phyloP scores from a whole-genome alignment of 2,888 invertebrate species.

The Adelognathus sp. region DNA sequence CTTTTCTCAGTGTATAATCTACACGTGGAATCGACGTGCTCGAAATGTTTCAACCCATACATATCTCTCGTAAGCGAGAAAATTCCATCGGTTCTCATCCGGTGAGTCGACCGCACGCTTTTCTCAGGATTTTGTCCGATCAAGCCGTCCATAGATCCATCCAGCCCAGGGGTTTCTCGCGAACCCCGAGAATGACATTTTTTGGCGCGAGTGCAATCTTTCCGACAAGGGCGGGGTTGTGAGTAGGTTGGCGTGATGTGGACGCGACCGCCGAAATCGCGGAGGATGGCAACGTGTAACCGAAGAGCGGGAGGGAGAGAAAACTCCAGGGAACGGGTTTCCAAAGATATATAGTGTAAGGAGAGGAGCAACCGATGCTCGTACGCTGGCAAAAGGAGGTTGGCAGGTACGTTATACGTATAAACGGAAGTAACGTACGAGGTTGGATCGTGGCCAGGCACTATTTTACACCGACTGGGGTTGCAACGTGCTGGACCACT shows the following conservation, averaged over 20 bases:
- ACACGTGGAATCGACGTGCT: no score
- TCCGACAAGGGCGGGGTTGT: conserved; percentile 40
- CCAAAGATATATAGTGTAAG: conserved; percentile 54
- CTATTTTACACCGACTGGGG: conserved; percentile 74
- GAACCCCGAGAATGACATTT: conserved; percentile 51
- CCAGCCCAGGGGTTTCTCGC: conserved; percentile 24
- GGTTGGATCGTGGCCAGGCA: conserved; percentile 78
- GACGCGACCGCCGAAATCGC: background rate
- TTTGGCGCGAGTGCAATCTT: conserved; percentile 54
- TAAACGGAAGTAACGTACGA: conserved; percentile 77
- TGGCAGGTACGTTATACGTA: conserved; percentile 75
- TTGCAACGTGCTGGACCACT: conserved; percentile 66
- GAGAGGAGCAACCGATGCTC: conserved; percentile 37
- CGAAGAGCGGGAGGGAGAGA: conserved; percentile 40
- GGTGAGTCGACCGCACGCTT: background rate
- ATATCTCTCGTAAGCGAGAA: background rate
- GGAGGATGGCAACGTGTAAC: background rate
- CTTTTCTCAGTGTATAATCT: no score
- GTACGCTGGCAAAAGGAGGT: conserved; percentile 62
- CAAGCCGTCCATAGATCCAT: conserved; percentile 40
- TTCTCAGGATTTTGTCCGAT: conserved; percentile 13
- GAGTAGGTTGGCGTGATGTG: conserved; percentile 19
- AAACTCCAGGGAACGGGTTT: conserved; percentile 45
- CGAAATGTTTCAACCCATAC: background rate
- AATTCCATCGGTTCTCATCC: conserved; percentile 15